Evolutionary conservation across 2,888 invertebrate species (phyloP), one percentile per base, ranked within the genome.

Genomic region (Lobophora halterata): DNA sequence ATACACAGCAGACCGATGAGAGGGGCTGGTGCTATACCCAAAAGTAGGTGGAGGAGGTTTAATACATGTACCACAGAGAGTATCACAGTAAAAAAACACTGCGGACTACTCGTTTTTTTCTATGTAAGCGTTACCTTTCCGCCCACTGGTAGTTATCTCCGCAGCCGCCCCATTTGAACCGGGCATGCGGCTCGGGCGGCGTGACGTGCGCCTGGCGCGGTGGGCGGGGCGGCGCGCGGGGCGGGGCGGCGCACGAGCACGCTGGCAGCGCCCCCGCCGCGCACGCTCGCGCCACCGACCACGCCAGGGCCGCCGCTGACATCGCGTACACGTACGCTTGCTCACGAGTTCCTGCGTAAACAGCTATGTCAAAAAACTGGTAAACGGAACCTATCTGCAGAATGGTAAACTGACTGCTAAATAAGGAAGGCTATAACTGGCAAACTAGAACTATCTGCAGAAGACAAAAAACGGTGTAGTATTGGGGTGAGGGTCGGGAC

Each of bases 141-240:
- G 93, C 94, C 88, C 93, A 93, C 55, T 90, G 89, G 35, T 92
- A 89, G 77, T 96, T 94, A 65, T 96, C 95, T 0, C 94, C 93
- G 71, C 96, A 96, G 14, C 96, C 96, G 25, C 95, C 95, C 95
- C 95, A 95, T 72, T 95, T 93, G 81, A 94, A 95, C 46, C 91
- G 88, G 1, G 91, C 92, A 37, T 90, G 89, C 3, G 93, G 91
- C 90, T 86, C 95, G 89, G 53, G 92, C 90, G 58, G 94, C 28
- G 92, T 89, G 18, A 89, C 83, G 90, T 66, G 91, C 77, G 48
- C 90, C 77, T 50, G 92, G 65, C 59, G 90, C 83, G 65, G 89
- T 33, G 74, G 89, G 17, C 67, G 88, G 44, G 85, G 85, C 1
- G 91, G 90, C 11, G 92, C 91, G 37, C 89, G 89, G 0, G 94